Base-by-base conservation (phyloP, 2,888 invertebrate species). In the Chrysotoxum bicinctum region DNA sequence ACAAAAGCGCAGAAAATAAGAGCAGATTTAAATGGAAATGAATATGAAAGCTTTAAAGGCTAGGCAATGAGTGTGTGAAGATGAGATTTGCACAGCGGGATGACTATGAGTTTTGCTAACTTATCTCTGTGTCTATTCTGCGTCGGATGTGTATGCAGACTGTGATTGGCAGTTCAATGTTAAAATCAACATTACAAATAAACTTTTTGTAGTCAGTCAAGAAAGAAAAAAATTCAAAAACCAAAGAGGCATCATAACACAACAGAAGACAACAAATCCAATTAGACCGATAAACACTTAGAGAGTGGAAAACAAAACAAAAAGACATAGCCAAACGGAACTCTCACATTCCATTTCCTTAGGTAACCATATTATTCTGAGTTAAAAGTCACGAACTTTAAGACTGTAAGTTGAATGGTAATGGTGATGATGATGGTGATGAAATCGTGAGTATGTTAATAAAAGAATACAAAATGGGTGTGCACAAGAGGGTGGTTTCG, bases 371-470 rank as follows among this genome's bases (percentile, higher is more conserved):
- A 68, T 75, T 30, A 52, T 70, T 66, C 50, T 45, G 43, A 60
- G 50, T n/a, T 45, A 72, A 74, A 80, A 80, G 84, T 84, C 80
- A 72, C 70, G 79, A 84, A 70, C 79, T 74, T 35, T 12, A 58
- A 58, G 35, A 19, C 26, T 50, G 48, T 54, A 52, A 32, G 64
- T 45, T 45, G 64, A 45, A 30, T 30, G 16, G 14, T 30, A 12
- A 21, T 45, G 70, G 30, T 16, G 19, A 52, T 62, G 56, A 50
- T 45, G 60, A 54, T 69, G 74, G n/a, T 16, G 54, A 64, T 69
- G 70, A 66, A 48, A 69, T 64, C 69, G 77, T 68, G 58, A 70
- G 74, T 69, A 75, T 74, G 69, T 73, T 79, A 74, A 66, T 82
- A 81, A 78, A 72, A 72, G 26, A 66, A 48, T 32, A 32, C 35